Evolutionary conservation across 2,888 invertebrate genomes (phyloP).

Genomic region (Caradrina clavipalpis): DNA sequence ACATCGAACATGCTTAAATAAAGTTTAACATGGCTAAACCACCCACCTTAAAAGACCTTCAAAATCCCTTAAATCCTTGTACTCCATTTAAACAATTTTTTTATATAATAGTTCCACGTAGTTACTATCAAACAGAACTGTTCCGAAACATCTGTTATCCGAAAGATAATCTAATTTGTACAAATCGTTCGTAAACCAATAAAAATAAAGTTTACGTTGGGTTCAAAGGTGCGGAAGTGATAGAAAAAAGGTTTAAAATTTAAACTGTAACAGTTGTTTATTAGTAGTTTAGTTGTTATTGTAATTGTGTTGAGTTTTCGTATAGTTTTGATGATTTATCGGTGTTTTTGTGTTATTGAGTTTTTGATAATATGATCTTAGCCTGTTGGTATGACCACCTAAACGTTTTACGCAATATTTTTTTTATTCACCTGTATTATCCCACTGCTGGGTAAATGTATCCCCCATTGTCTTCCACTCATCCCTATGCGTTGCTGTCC

Average conservation of each 20-base stretch:
- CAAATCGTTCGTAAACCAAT: conserved; percentile 80
- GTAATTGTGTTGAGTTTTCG: conserved; percentile 36
- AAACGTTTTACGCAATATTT: too few species aligned
- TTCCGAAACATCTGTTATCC: conserved; percentile 72
- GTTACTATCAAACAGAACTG: conserved; percentile 66
- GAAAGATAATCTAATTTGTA: conserved; percentile 85
- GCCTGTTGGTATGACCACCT: background rate
- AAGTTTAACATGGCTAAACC: too few species aligned
- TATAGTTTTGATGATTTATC: conserved; percentile 35
- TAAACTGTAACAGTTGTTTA: conserved; percentile 68
- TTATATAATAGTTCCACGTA: conserved; percentile 30
- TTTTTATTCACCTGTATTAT: too few species aligned
- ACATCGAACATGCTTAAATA: too few species aligned
- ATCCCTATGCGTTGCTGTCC: too few species aligned
- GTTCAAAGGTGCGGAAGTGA: conserved; percentile 62
- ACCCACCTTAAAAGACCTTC: background rate
- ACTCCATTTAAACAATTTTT: conserved; percentile 40
- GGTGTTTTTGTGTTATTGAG: background rate
- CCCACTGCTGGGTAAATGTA: too few species aligned
- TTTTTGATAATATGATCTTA: background rate
- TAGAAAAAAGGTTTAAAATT: conserved; percentile 62
- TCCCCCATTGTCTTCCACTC: too few species aligned
- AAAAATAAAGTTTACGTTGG: conserved; percentile 75
- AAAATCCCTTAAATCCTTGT: background rate
- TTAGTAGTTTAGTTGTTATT: too few species aligned